Evolutionary conservation across 2,113 vertebrate genomes (phyloP).

Genomic region (Ascaphus truei): DNA sequence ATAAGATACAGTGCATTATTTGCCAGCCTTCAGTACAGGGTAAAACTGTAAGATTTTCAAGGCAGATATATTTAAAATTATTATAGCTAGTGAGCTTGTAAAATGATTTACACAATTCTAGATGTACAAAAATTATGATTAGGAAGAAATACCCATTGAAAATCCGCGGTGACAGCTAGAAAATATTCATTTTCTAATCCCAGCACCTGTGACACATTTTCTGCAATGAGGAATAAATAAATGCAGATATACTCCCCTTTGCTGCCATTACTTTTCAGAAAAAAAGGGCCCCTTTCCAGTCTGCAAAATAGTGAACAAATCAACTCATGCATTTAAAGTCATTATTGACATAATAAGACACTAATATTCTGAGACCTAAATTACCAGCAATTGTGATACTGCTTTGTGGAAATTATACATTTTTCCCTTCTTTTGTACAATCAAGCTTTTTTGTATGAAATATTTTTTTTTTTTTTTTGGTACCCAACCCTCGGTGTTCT

Average conservation of each 20-base stretch:
- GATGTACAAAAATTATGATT: no score
- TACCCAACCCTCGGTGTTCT: background rate
- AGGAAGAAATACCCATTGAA: no score
- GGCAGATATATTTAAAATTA: no score
- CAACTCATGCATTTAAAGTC: slow-evolving; percentile 17
- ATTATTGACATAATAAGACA: slow-evolving; percentile 22
- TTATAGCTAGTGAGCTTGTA: no score
- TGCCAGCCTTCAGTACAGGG: no score
- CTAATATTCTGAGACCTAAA: slow-evolving; percentile 27
- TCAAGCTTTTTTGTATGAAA: slow-evolving; percentile 22
- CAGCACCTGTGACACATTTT: no score
- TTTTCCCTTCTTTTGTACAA: slow-evolving; percentile 30
- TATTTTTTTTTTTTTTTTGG: background rate
- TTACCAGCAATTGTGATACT: slow-evolving; percentile 23
- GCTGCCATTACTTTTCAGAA: background rate
- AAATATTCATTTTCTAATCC: no score
- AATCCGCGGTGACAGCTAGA: no score
- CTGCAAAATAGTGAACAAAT: slow-evolving; percentile 13
- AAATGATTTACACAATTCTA: no score
- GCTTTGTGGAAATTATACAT: slow-evolving; percentile 21
- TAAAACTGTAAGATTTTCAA: no score
- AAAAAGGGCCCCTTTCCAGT: background rate
- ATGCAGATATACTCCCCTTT: background rate
- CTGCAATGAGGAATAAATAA: slow-evolving; percentile 4
- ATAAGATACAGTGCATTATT: no score